Conservation (phyloP, 1,140 invertebrate species). For the Drosophila hydei region DNA sequence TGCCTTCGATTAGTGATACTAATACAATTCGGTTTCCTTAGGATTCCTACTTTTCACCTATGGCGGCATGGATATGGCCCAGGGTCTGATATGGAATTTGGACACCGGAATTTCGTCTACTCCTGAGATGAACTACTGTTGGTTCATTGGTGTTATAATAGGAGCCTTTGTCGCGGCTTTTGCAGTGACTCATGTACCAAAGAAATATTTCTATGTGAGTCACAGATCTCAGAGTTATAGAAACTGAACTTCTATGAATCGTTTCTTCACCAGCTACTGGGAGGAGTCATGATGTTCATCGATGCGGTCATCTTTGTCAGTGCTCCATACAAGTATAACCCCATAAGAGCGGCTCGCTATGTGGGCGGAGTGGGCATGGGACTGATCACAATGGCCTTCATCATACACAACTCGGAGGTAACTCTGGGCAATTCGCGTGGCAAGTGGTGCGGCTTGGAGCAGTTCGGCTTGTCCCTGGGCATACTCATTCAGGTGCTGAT, state of each 20-base stretch:
- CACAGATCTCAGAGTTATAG: no score
- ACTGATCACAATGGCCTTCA: constrained; percentile 55
- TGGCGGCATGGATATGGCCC: constrained; percentile 68
- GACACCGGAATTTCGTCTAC: constrained; percentile 3
- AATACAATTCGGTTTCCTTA: constrained; percentile 1
- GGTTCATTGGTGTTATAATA: constrained; percentile 72
- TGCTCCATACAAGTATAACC: constrained; percentile 45
- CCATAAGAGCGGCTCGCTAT: constrained; percentile 66
- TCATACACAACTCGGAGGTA: constrained; percentile 69
- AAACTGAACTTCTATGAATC: not conserved
- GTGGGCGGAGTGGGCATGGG: constrained; percentile 70
- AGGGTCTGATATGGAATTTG: constrained; percentile 58
- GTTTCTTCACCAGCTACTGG: constrained; percentile 33
- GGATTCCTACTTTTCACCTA: constrained; percentile 57
- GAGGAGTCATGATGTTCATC: constrained; percentile 54
- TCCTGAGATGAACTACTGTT: constrained; percentile 61
- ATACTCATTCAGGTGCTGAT: constrained; percentile 57
- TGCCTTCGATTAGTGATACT: not conserved
- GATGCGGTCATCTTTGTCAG: constrained; percentile 68
- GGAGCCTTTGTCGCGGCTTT: constrained; percentile 57
- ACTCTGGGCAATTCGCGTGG: constrained; percentile 48
- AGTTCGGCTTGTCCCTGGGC: constrained; percentile 59
- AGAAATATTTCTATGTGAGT: constrained; percentile 62
- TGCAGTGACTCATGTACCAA: constrained; percentile 47
- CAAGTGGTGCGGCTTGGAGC: constrained; percentile 56